Percentiles rank a stretch among this genome's conserved stretches.
phyloP scores from a whole-genome alignment of 2,797 vertebrate genomes.

The Hyperoplus lanceolatus region DNA sequence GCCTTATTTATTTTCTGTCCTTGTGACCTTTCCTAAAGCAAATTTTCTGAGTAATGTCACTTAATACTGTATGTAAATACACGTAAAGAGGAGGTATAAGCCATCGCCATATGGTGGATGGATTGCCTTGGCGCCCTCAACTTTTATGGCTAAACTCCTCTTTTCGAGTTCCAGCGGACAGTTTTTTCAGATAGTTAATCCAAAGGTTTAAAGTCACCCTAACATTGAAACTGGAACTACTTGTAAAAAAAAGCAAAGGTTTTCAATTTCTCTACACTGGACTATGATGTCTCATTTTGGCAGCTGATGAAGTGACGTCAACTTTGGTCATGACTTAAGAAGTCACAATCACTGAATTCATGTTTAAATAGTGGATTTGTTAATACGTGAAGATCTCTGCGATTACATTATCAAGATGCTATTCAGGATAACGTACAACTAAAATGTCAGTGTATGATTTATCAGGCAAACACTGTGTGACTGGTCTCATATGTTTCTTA shows the following conservation, averaged over 20 bases:
- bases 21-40: constrained; percentile 11
- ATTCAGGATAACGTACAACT: constrained; percentile 20
- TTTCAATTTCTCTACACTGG: constrained; percentile 49
- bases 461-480: constrained; percentile 10
- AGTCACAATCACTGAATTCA: constrained; percentile 10
- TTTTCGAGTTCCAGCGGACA: constrained; percentile 38
- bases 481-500: background rate
- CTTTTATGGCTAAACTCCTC: constrained; percentile 47
- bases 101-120: constrained; percentile 62
- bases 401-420: constrained; percentile 10
- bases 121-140: constrained; percentile 37
- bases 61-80: constrained; percentile 25
- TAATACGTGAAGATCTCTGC: constrained; percentile 1
- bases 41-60: constrained; percentile 24
- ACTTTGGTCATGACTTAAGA: constrained; percentile 33
- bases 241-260: constrained; percentile 48
- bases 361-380: constrained; percentile 23
- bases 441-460: constrained; percentile 1
- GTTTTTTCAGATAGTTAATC: constrained; percentile 43
- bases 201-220: constrained; percentile 42
- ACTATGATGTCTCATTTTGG: constrained; percentile 54
- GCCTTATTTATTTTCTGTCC: constrained; percentile 7
- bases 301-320: constrained; percentile 53
- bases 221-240: constrained; percentile 44
- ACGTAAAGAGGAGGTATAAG: constrained; percentile 34